Base-by-base conservation (phyloP, 2,113 vertebrate genomes). In the Nipponia nippon region DNA sequence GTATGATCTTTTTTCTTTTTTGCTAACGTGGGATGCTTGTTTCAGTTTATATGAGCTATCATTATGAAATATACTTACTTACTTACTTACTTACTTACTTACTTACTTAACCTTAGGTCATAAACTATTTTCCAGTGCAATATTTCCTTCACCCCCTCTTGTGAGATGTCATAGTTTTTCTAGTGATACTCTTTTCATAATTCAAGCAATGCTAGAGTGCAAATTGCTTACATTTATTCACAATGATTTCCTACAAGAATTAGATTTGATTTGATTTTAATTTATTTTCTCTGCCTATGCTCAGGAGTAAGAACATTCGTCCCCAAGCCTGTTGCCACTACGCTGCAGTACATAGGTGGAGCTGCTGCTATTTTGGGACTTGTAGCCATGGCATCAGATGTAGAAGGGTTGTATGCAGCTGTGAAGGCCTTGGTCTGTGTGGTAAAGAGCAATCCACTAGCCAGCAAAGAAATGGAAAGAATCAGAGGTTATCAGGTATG, bases 401-500 rank as follows among this genome's bases (percentile, higher is more conserved):
- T 99, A 91, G 99, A 99, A 97, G 99, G 99, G 22, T 92, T 99
- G 23, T 99, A 99, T 32, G 99, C 99, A 7, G 99, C 99, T 6
- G 99, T 99, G 93, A 99, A 99, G 95, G 99, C 99, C 15, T 97
- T 99, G 94, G 99, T 99, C 72, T 99, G 99, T 55, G 99, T 99
- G 9, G 99, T 99, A 17, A 99, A 99, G 95, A 99, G 99, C 97
- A 99, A 99, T 98, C 99, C 99, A 21, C 92, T 99, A 94, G 99
- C 99, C 97, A 99, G 99, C 97, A 99, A 99, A 97, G 99, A 99
- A 96, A 99, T 99, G 99, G 99, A 99, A 97, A 99, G 99, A 69
- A 99, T 99, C 97, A 99, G 98, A 98, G 99, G 99, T 83, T 99
- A 99, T 98, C 99, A 99, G 99, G 99, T 99, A 84, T 42, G 94